Base-by-base conservation (phyloP, 92 coral and sea anemone species). In the Desmophyllum pertusum region DNA sequence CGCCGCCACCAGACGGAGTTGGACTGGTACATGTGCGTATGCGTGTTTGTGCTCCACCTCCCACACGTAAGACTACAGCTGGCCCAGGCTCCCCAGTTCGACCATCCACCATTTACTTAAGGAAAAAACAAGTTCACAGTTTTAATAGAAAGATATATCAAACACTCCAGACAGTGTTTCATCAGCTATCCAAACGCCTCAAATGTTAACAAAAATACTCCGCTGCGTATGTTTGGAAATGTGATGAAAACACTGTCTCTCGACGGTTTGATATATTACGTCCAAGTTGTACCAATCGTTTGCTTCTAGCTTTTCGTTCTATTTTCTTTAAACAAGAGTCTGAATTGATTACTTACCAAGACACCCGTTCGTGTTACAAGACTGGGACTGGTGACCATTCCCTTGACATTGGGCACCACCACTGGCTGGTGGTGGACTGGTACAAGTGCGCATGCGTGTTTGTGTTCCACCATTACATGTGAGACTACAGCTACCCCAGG, bases 401-500 rank as follows among this genome's bases (percentile, higher is more conserved):
- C 84, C 89, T 40, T 18, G 74, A 50, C 93, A 89, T 4, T n/a
- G 35, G 17, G 77, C 76, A 4, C 93, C 89, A 45, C 93, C 93
- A 30, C 48, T 64, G 36, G 81, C 65, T 33, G 93, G 93, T 18
- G 80, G 68, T 0, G 93, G 93, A 53, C 70, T 81, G 61, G 79
- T 85, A 75, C 93, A 89, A 6, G 79, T 85, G 31, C 93, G 89
- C 57, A 52, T 78, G 83, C 92, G 88, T 75, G 71, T 76, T 71
- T 88, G 88, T 21, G 59, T 46, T 21, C 93, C 93, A 62, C 87
- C 79, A 8, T 85, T 90, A 77, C 93, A 89, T 4, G 90, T 73
- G 25, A 6, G 25, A 38, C 73, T 83, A 31, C 87, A 83, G 73
- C 62, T n/a, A 2, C 65, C 48, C 87, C 87, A 83, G 39, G 81